phyloP scores from a whole-genome alignment of 2,113 vertebrate genomes.

The Opisthocomus hoazin region DNA sequence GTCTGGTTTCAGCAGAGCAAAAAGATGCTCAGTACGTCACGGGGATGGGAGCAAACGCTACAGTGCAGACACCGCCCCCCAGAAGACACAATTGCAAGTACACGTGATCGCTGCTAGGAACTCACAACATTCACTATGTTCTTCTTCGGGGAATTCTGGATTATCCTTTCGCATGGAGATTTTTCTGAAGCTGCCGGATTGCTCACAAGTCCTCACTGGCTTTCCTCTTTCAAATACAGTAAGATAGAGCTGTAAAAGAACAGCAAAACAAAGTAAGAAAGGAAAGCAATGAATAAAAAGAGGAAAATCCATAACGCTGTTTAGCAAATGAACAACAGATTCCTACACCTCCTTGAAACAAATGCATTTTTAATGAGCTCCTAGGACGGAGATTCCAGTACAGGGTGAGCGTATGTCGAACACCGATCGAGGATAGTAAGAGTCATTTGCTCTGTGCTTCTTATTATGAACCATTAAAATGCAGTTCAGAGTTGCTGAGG shows the following conservation, averaged over 20 bases:
- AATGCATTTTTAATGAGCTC: constrained; percentile 15
- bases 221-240: constrained; percentile 54
- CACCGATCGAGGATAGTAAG: neutral
- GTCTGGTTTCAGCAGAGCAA: neutral
- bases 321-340: neutral
- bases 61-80: neutral
- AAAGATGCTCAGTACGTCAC: neutral
- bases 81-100: neutral
- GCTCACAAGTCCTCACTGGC: constrained; percentile 19
- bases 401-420: neutral
- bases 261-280: constrained; percentile 28
- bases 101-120: neutral
- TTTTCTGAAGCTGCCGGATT: constrained; percentile 20
- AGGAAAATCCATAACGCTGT: neutral
- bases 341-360: neutral
- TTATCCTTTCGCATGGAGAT: constrained; percentile 66
- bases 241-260: constrained; percentile 49
- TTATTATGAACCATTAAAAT: constrained; percentile 11
- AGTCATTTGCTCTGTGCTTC: neutral
- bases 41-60: neutral
- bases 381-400: neutral
- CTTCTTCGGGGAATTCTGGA: constrained; percentile 46
- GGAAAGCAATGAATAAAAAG: neutral
- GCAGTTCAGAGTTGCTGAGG: neutral
- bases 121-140: constrained; percentile 80